Evolutionary conservation across 2,113 vertebrate species (phyloP).

Genomic region (Sinocyclocheilus anophthalmus): DNA sequence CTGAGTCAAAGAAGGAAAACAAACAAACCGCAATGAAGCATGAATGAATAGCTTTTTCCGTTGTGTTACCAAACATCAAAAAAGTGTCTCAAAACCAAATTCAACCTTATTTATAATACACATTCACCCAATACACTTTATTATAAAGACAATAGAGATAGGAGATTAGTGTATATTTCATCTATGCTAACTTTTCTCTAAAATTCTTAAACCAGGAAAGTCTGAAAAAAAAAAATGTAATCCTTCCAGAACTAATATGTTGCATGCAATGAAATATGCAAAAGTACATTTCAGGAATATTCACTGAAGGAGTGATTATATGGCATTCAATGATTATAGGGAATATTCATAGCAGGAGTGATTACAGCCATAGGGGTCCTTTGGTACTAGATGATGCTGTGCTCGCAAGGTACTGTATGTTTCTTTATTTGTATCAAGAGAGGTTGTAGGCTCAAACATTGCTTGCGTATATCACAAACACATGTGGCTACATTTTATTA

Average conservation of each 20-base stretch:
- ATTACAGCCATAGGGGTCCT: neutral
- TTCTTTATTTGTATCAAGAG: neutral
- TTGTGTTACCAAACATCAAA: no score
- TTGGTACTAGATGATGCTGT: neutral
- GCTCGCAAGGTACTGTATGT: neutral
- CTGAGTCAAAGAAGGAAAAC: no score
- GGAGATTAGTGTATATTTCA: no score
- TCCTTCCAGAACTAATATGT: neutral
- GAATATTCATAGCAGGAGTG: neutral
- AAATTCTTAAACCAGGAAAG: neutral
- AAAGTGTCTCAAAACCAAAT: no score
- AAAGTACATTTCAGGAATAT: neutral
- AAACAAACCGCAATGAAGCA: no score
- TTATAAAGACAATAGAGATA: no score
- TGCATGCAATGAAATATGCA: neutral
- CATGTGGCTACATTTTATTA: neutral
- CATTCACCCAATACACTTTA: no score
- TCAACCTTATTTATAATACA: no score
- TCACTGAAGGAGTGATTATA: neutral
- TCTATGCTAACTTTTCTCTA: no score
- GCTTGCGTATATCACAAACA: neutral
- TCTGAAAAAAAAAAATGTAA: neutral
- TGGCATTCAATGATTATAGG: neutral
- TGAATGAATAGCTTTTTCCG: no score
- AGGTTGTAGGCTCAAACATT: neutral